Base-by-base conservation (phyloP, 1,140 invertebrate species). In the Aphelenchoides besseyi region DNA sequence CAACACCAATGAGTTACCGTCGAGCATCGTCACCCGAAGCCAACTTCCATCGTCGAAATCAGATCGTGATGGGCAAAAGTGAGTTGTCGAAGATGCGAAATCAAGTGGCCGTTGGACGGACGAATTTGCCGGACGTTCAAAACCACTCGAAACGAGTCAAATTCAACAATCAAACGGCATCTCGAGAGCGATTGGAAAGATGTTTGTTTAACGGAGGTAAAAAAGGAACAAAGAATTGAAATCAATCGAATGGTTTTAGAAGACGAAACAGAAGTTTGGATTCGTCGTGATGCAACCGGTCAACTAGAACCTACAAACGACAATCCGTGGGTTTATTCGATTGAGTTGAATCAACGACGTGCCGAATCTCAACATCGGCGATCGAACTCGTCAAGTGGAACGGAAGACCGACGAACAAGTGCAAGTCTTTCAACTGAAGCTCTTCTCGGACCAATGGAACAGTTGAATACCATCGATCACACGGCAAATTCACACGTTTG, bases 271-370 rank as follows among this genome's bases (percentile, higher is more conserved):
- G 5, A 59, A 33, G 18, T 59, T 18, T 59, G 55, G 55, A 33
- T 59, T 18, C 5, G 18, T 5, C 55, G 55, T 23, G 23, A 59
- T 33, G 5, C 55, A 23, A 33, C 55, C 18, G 5, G 23, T 33
- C 55, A 28, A 23, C 55, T 8, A 33, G 23, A 8, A 23, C 18
- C 55, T 12, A 59, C 55, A 33, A 33, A 59, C 55, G 55, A 59
- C 5, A 18, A 59, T 33, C 55, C 55, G 5, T 59, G 55, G 55
- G 55, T 59, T 23, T 59, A 59, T 59, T 59, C 55, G 18, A 59
- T 59, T 33, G 55, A 59, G 26, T 33, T 59, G 55, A 18, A 59
- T 8, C 55, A 23, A 5, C 55, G 32, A 33, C 5, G 32, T 8
- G 5, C 5, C 5, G 41, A 48, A 23, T 23, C 12, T 48, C 12